Conservation (phyloP, 2,113 vertebrate species). For the Pelusios castaneus region DNA sequence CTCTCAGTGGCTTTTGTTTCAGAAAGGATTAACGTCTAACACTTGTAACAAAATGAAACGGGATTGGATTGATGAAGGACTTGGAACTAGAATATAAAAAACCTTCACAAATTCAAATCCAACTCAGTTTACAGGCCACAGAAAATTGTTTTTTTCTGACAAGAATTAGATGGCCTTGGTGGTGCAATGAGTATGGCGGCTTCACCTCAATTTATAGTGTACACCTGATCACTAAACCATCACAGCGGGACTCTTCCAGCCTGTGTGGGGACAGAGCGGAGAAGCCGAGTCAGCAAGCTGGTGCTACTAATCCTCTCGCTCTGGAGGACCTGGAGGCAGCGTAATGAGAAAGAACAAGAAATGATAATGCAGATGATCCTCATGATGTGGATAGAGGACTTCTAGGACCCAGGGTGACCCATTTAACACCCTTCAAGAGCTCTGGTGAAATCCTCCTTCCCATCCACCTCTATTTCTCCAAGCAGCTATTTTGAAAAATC, state of each 20-base stretch:
- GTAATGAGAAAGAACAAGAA: rapidly evolving
- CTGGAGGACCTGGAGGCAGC: background rate
- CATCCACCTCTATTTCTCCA: background rate
- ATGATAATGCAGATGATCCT: background rate
- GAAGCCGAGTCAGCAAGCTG: background rate
- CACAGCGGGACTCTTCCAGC: background rate
- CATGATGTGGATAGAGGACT: background rate
- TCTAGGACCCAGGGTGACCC: background rate
- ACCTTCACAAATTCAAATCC: background rate
- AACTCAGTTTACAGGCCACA: background rate
- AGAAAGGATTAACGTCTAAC: background rate
- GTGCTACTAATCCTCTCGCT: rapidly evolving
- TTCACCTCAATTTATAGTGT: background rate
- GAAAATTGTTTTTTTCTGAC: background rate
- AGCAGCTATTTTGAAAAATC: rapidly evolving
- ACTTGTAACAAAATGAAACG: rapidly evolving
- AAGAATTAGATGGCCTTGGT: background rate
- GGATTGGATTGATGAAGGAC: rapidly evolving
- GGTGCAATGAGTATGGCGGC: background rate
- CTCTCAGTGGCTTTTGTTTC: background rate
- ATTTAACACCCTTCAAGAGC: background rate
- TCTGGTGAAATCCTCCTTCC: too few species aligned
- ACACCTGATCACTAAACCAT: background rate
- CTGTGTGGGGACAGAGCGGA: background rate
- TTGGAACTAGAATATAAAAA: background rate